Percentiles rank a stretch among this genome's conserved stretches.
These are phyloP conservation scores for Delphinus delphis DNA, from an alignment of 2,113 vertebrate species.

Conservation along the genomic window DNA sequence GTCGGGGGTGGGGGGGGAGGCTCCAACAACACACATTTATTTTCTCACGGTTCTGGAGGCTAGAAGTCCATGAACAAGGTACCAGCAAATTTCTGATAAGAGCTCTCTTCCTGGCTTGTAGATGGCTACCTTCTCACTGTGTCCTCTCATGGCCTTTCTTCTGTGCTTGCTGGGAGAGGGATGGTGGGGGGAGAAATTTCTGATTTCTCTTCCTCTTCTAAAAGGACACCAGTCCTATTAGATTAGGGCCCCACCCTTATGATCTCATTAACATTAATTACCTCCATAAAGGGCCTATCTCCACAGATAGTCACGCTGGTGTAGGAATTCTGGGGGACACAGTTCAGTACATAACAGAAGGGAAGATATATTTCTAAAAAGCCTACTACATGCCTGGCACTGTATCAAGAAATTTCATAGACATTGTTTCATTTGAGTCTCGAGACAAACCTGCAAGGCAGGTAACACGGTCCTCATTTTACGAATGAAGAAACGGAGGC, in stretches of 20 bases:
- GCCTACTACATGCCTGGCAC: accelerated
- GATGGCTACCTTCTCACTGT: neutral
- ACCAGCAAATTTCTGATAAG: neutral
- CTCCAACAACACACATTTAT: neutral
- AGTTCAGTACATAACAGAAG: neutral
- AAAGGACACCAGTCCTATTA: neutral
- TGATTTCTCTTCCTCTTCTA: neutral
- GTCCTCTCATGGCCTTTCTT: neutral
- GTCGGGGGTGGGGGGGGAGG: neutral
- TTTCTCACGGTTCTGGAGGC: neutral
- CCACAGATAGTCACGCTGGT: neutral
- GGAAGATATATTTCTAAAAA: neutral
- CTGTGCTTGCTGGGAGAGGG: neutral
- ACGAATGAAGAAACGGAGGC: neutral
- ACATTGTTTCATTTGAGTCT: neutral
- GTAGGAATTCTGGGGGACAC: neutral
- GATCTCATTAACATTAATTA: neutral
- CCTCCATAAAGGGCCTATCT: neutral
- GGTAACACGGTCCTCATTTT: neutral
- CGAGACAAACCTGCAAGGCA: neutral
- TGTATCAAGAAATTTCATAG: neutral
- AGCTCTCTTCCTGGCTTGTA: neutral
- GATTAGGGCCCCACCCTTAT: neutral
- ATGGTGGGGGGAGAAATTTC: accelerated
- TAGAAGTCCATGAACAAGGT: neutral